Evolutionary conservation across 1,140 invertebrate genomes (phyloP), one percentile per base, ranked within the genome.

Genomic region (Neodiprion fabricii): DNA sequence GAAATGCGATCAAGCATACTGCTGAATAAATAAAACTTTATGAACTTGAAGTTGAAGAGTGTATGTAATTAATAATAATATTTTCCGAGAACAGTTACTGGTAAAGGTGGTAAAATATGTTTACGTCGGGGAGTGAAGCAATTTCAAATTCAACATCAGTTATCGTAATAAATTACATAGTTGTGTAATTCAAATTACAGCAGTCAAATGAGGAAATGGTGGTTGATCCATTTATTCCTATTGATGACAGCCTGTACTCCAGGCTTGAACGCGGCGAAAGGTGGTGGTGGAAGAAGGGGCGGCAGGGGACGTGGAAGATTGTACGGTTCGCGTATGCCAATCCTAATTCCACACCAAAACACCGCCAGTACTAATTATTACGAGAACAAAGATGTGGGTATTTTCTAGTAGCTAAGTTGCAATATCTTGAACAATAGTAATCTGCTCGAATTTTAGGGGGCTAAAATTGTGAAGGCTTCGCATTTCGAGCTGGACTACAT

Each of bases 401-500:
- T 17, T 81, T 75, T 80, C 50, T 76, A 65, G 65, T 47, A 67
- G 17, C 17, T 70, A 66, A 47, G 68, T 67, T 65, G 9, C 12
- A 28, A 50, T 66, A 70, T 49, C 48, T 49, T 12, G 40, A 48
- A 48, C 40, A 21, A 17, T 12, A 48, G 69, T 69, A 48, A 77
- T 75, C 14, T 69, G 9, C 48, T 21, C 28, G 23, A 67, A 75
- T 82, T 87, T 79, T 80, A 97, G 96, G 96, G 96, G n/a, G 96
- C 96, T 0, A 96, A 95, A 89, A 97, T 98, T 74, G 89, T 93
- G 12, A 92, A 96, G 79, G 92, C 95, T 1, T 97, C 96, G 0
- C 96, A 97, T 85, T 98, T 97, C 88, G 96, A 97, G 86, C 92
- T 95, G 88, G 96, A 97, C 90, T 98, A 97, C 85, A 94, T 96